Evolutionary conservation across 2,113 vertebrate species (phyloP).

Genomic region (Cepphus grylle): DNA sequence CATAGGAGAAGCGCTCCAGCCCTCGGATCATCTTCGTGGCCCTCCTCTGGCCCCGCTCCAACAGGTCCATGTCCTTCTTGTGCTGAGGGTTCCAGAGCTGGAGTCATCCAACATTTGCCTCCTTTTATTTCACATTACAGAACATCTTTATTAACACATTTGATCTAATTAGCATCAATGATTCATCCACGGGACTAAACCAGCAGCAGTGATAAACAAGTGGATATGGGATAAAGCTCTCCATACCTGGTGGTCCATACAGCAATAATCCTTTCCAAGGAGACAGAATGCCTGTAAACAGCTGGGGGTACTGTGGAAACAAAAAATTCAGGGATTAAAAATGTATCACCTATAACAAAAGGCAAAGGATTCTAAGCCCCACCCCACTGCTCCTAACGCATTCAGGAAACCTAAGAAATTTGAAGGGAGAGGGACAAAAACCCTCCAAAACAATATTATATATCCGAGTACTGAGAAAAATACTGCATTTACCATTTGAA

Average conservation of each 20-base stretch:
- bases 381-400: neutral
- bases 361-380: neutral
- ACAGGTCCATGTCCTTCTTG: too few species aligned
- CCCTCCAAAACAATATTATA: neutral
- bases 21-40: too few species aligned
- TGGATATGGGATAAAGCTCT: neutral
- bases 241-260: slow-evolving; percentile 91
- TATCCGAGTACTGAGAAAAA: neutral
- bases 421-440: neutral
- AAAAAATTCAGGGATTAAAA: neutral
- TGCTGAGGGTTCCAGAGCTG: too few species aligned
- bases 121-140: neutral
- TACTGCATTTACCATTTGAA: neutral
- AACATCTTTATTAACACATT: neutral
- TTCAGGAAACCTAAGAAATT: neutral
- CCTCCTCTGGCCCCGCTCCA: too few species aligned
- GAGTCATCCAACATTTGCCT: neutral
- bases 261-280: slow-evolving; percentile 95
- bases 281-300: slow-evolving; percentile 93
- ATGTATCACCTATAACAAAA: neutral
- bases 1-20: too few species aligned
- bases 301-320: slow-evolving; percentile 85
- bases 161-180: neutral
- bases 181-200: neutral
- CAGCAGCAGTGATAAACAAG: neutral